Evolutionary conservation across 2,888 invertebrate species (phyloP).

Genomic region (Apotomis turbidana): DNA sequence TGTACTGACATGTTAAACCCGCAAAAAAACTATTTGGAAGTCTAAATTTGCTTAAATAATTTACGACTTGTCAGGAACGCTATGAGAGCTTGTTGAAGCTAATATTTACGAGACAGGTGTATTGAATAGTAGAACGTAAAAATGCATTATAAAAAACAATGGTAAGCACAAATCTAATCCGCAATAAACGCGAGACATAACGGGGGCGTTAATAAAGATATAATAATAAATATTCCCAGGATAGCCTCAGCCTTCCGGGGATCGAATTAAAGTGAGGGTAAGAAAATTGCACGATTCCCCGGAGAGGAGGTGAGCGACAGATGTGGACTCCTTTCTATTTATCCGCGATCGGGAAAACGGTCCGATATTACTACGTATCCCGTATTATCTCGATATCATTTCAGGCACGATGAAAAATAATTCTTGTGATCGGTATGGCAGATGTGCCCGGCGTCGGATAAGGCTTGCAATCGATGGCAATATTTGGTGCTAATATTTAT

Average conservation of each 20-base stretch:
- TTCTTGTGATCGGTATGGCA: constrained; percentile 49
- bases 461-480: constrained; percentile 10
- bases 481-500: background rate
- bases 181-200: constrained; percentile 70
- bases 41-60: constrained; percentile 18
- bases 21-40: constrained; percentile 13
- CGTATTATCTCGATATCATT: constrained; percentile 50
- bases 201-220: constrained; percentile 79
- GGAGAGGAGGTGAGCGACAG: constrained; percentile 75
- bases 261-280: constrained; percentile 81
- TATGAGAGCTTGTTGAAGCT: constrained; percentile 43
- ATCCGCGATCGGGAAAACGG: constrained; percentile 73
- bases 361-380: constrained; percentile 59
- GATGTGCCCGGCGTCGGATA: constrained; percentile 48
- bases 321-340: constrained; percentile 77
- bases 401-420: constrained; percentile 47
- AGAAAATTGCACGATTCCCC: constrained; percentile 80
- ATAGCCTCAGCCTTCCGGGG: constrained; percentile 73
- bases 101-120: constrained; percentile 69
- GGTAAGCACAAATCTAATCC: constrained; percentile 67
- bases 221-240: constrained; percentile 80
- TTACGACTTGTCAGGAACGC: constrained; percentile 22
- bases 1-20: constrained; percentile 11
- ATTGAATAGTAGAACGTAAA: constrained; percentile 63
- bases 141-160: constrained; percentile 66